phyloP scores from a whole-genome alignment of 2,113 vertebrate genomes.

The Condylura cristata region DNA sequence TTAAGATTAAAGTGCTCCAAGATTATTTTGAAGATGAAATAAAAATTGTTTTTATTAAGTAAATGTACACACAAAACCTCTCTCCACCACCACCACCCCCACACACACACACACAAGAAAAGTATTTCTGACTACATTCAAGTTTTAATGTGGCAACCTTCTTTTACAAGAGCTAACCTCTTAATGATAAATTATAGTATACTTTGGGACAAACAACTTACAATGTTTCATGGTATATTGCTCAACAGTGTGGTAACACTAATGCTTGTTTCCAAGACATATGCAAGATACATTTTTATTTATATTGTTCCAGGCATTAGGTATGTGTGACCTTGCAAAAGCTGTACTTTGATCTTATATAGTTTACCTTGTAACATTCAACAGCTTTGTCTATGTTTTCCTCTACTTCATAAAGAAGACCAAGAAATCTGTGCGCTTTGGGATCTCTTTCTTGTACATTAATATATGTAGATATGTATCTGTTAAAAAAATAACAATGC shows the following conservation, averaged over 20 bases:
- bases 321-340: neutral
- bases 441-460: conserved; percentile 95
- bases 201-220: neutral
- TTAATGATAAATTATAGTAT: neutral
- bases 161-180: neutral
- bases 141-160: neutral
- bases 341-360: neutral
- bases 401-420: conserved; percentile 95
- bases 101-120: neutral
- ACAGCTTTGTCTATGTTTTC: conserved; percentile 94
- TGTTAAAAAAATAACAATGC: conserved; percentile 74
- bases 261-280: neutral
- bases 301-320: neutral
- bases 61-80: neutral
- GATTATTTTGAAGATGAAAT: neutral
- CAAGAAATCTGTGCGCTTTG: conserved; percentile 97
- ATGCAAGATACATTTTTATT: conserved; percentile 19
- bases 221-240: neutral
- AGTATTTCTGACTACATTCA: neutral
- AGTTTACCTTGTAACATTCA: conserved; percentile 95
- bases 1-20: conserved; percentile 21
- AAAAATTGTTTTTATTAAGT: conserved; percentile 19
- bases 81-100: too few species aligned
- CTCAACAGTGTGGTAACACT: neutral
- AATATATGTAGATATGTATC: conserved; percentile 95